A percentile compares a stretch with the other conserved stretches of the same genome.
phyloP scores from a whole-genome alignment of 2,113 vertebrate species.

The Ptilonorhynchus violaceus region DNA sequence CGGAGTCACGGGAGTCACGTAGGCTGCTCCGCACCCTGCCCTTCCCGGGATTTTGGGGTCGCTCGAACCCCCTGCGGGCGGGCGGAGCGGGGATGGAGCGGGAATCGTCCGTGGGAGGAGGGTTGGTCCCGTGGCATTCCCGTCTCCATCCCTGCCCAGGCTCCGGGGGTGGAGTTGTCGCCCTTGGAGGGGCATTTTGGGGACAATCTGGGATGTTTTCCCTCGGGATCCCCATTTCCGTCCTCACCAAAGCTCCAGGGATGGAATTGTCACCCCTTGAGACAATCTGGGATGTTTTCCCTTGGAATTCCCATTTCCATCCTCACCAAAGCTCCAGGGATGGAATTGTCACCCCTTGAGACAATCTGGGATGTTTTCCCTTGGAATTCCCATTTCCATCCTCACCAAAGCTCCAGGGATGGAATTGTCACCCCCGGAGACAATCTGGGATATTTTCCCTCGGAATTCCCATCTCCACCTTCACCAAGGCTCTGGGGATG shows the following conservation, averaged over 20 bases:
- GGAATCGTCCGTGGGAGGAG: fast-evolving
- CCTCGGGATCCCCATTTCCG: background rate
- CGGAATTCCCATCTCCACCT: background rate
- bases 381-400: background rate
- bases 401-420: background rate
- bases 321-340: fast-evolving
- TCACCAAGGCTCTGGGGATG: no score
- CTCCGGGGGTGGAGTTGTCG: background rate
- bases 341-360: no score
- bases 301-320: no score
- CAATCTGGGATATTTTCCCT: background rate
- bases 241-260: fast-evolving
- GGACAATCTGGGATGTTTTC: fast-evolving
- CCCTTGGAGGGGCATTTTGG: no score
- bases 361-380: background rate
- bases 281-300: background rate
- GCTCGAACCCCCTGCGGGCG: fast-evolving
- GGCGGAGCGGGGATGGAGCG: fast-evolving
- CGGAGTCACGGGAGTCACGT: background rate
- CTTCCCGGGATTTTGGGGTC: background rate
- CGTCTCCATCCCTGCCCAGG: fast-evolving
- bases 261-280: background rate
- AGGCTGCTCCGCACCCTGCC: background rate
- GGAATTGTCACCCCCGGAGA: background rate
- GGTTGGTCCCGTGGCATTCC: background rate